Evolutionary conservation across 2,797 vertebrate species (phyloP).

Genomic region (Nasua narica): DNA sequence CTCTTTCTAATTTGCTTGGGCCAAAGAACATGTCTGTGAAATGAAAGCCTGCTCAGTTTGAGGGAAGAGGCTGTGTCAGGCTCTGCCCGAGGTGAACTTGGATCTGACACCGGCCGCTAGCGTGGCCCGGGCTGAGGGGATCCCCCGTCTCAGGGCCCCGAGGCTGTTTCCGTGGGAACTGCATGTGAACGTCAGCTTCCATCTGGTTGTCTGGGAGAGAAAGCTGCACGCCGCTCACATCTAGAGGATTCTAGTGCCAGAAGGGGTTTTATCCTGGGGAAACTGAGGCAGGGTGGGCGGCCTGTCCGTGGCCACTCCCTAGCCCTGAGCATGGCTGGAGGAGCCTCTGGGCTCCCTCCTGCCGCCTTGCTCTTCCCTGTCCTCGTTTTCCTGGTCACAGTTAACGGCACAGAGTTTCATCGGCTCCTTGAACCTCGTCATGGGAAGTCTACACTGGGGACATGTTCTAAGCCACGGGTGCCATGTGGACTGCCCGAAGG

Average conservation of each 20-base stretch:
- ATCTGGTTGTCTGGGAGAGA: neutral
- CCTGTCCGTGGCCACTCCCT: neutral
- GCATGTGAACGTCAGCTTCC: neutral
- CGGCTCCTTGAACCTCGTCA: neutral
- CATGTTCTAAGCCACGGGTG: neutral
- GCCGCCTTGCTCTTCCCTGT: fast-evolving
- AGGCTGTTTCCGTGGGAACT: fast-evolving
- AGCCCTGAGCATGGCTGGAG: neutral
- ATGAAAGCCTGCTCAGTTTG: neutral
- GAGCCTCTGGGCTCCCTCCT: neutral
- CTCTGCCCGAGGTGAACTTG: fast-evolving
- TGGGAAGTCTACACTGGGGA: neutral
- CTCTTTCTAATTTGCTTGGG: neutral
- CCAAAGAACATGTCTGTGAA: neutral
- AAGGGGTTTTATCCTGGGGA: conserved; percentile 19
- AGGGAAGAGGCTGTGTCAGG: too few relatives aligned
- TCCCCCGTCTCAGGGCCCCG: fast-evolving
- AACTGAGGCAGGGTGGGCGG: conserved; percentile 13
- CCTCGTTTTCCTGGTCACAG: neutral
- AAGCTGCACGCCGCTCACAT: fast-evolving
- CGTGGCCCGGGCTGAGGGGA: fast-evolving
- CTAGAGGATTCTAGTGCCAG: neutral
- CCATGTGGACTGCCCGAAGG: fast-evolving
- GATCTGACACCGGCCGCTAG: fast-evolving
- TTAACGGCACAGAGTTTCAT: too few relatives aligned